These are phyloP conservation scores for Chelon labrosus DNA, from an alignment of 2,797 vertebrate genomes.

Conservation along the genomic window DNA sequence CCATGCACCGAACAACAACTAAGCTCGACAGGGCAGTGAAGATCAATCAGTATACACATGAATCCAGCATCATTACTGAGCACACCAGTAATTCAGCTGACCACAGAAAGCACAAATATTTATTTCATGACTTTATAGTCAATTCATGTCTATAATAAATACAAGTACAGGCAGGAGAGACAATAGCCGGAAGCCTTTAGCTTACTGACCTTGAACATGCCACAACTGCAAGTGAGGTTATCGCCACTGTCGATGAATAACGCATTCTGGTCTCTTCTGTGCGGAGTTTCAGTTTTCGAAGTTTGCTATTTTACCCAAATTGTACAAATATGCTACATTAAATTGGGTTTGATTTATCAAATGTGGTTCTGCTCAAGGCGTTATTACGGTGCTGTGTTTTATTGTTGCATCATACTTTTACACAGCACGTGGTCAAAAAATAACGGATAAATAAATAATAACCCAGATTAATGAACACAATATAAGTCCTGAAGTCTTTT, in stretches of 20 bases:
- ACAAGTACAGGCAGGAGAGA: slow-evolving; percentile 25
- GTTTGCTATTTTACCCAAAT: no score
- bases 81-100: slow-evolving; percentile 8
- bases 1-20: not conserved
- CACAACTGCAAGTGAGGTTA: not conserved
- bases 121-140: not conserved
- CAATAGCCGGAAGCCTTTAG: slow-evolving; percentile 8
- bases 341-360: no score
- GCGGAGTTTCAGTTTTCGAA: no score
- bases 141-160: slow-evolving; percentile 16
- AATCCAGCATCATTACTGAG: slow-evolving; percentile 25
- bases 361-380: not conserved
- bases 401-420: no score
- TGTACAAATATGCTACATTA: no score
- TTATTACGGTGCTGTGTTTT: no score
- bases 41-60: slow-evolving; percentile 13
- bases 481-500: no score
- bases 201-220: not conserved
- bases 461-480: no score
- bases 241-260: no score
- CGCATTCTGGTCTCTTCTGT: no score
- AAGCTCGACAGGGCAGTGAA: slow-evolving; percentile 4
- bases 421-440: no score
- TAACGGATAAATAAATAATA: no score
- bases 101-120: not conserved